Evolutionary conservation across 1,140 invertebrate species (phyloP).

Genomic region (Micrasema minimum): DNA sequence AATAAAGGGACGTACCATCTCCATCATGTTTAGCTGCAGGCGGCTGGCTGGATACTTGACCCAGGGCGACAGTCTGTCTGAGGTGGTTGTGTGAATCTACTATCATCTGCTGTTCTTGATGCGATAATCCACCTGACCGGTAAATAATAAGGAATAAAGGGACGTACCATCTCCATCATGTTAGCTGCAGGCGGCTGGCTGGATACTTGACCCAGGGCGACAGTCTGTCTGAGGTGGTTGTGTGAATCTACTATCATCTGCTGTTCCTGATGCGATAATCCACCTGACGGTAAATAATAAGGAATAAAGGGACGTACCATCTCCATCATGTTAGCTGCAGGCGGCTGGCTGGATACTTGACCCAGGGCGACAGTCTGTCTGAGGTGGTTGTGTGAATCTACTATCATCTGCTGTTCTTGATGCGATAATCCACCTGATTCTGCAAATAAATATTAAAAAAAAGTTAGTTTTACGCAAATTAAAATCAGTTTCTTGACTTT

Average conservation of each 20-base stretch:
- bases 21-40: conserved; percentile 83
- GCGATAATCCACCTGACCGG: conserved; percentile 72
- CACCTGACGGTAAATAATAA: too few species aligned
- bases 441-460: too few species aligned
- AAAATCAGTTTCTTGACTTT: too few species aligned
- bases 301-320: conserved; percentile 80
- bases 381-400: conserved; percentile 82
- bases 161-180: conserved; percentile 82
- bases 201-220: conserved; percentile 80
- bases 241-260: conserved; percentile 81
- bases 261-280: conserved; percentile 77
- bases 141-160: too few species aligned
- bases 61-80: conserved; percentile 80
- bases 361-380: conserved; percentile 83
- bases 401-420: conserved; percentile 78
- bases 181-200: conserved; percentile 82
- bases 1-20: conserved; percentile 72
- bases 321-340: conserved; percentile 84
- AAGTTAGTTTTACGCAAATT: too few species aligned
- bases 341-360: conserved; percentile 78
- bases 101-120: conserved; percentile 78
- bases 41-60: conserved; percentile 79
- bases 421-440: conserved; percentile 72
- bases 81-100: conserved; percentile 83
- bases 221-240: conserved; percentile 80